These are phyloP conservation scores for Siphamia tubifer DNA, from an alignment of 2,113 vertebrate genomes.

Conservation along the genomic window DNA sequence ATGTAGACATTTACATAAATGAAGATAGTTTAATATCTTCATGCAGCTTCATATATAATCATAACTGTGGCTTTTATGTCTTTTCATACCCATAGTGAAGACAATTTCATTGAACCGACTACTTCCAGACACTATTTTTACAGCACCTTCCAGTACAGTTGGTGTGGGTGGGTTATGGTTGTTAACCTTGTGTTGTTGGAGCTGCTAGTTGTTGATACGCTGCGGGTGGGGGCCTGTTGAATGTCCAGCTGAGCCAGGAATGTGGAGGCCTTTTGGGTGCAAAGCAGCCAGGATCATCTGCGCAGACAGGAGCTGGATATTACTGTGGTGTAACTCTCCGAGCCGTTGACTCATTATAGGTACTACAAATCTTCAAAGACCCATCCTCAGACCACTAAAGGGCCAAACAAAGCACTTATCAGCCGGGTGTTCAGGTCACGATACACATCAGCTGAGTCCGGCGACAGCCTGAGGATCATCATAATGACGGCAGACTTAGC, in stretches of 20 bases:
- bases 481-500: slow-evolving; percentile 19
- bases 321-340: background rate
- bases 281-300: slow-evolving; percentile 5
- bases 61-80: no score
- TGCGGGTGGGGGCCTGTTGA: slow-evolving; percentile 71
- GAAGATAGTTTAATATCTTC: no score
- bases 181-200: slow-evolving; percentile 39
- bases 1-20: no score
- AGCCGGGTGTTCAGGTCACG: background rate
- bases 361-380: background rate
- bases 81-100: no score
- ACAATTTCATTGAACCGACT: no score
- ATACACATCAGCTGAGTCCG: background rate
- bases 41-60: no score
- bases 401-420: background rate
- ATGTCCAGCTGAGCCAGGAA: slow-evolving; percentile 73
- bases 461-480: slow-evolving; percentile 16
- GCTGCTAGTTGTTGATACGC: slow-evolving; percentile 51
- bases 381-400: slow-evolving; percentile 4
- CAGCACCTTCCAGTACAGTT: slow-evolving; percentile 25
- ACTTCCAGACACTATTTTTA: slow-evolving; percentile 45
- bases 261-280: slow-evolving; percentile 52
- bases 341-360: background rate
- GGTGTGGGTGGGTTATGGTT: slow-evolving; percentile 27
- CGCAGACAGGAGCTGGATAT: background rate